Evolutionary conservation across 2,113 vertebrate species (phyloP).

Genomic region (Euleptes europaea): DNA sequence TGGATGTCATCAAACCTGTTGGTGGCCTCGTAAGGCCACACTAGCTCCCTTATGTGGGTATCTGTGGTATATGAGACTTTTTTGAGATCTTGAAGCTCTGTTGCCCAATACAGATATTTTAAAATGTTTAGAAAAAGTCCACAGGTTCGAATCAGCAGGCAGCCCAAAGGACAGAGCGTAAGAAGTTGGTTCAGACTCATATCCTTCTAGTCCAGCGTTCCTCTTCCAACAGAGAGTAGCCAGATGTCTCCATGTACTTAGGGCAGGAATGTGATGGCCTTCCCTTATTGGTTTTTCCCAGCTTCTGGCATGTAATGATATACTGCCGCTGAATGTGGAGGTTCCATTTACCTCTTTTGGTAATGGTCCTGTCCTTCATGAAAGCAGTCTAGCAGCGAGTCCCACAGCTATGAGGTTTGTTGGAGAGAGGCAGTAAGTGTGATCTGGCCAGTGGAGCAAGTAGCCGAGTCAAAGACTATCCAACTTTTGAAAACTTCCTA

Average conservation of each 20-base stretch:
- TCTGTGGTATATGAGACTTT: too few relatives aligned
- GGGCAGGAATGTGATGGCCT: too few relatives aligned
- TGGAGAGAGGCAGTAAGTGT: background rate
- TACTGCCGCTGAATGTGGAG: background rate
- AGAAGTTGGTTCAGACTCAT: background rate
- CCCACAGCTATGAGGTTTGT: background rate
- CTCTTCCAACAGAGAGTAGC: background rate
- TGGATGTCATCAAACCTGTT: too few relatives aligned
- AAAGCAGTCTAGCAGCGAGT: background rate
- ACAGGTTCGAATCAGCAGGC: background rate
- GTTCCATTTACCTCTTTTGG: background rate
- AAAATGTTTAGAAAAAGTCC: too few relatives aligned
- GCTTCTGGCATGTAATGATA: background rate
- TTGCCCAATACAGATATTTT: too few relatives aligned
- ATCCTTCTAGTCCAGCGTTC: background rate
- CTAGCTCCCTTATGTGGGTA: too few relatives aligned
- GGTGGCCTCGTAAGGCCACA: too few relatives aligned
- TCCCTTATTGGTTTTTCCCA: background rate
- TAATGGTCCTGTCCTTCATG: background rate
- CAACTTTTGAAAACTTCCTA: background rate
- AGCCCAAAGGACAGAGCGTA: background rate
- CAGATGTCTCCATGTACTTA: background rate
- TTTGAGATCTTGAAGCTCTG: too few relatives aligned
- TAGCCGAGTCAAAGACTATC: too few relatives aligned
- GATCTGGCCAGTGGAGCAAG: background rate